Evolutionary conservation across 2,888 invertebrate species (phyloP).

Genomic region (Oscheius myriophilus): DNA sequence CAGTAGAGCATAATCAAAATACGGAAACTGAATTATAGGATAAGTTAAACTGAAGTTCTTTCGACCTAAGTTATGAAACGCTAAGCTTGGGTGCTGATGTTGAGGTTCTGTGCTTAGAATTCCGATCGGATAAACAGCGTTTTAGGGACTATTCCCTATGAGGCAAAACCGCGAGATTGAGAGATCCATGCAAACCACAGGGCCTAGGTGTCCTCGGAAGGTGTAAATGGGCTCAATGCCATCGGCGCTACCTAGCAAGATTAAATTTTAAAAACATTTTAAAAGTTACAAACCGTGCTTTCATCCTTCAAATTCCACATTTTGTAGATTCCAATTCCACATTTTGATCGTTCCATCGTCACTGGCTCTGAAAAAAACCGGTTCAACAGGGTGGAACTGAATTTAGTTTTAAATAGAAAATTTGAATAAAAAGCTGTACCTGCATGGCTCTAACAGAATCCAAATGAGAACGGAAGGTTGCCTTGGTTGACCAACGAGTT

Average conservation of each 20-base stretch:
- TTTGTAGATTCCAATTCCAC: conserved; percentile 98
- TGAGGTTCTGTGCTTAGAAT: not conserved
- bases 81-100: too few relatives aligned
- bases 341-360: conserved; percentile 98
- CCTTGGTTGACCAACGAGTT: conserved; percentile 60
- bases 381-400: conserved; percentile 69
- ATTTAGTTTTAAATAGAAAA: conserved; percentile 1
- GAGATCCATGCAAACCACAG: conserved; percentile 93
- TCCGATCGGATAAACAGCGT: not conserved
- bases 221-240: conserved; percentile 99
- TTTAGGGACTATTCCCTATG: too few relatives aligned
- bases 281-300: conserved; percentile 75
- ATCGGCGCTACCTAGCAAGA: conserved; percentile 71
- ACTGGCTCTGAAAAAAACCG: conserved; percentile 87
- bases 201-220: conserved; percentile 90
- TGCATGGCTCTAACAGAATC: conserved; percentile 74
- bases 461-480: conserved; percentile 72
- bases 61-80: too few relatives aligned
- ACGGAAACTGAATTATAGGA: too few relatives aligned
- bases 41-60: too few relatives aligned
- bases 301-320: too few relatives aligned
- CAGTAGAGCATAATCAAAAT: too few relatives aligned
- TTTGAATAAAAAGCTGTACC: conserved; percentile 27
- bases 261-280: not conserved
- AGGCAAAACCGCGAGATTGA: conserved; percentile 83